A percentile compares a stretch with the other conserved stretches of the same genome.
Evolutionary conservation across 2,113 vertebrate species (phyloP).

Genomic region (Taurulus bubalis): DNA sequence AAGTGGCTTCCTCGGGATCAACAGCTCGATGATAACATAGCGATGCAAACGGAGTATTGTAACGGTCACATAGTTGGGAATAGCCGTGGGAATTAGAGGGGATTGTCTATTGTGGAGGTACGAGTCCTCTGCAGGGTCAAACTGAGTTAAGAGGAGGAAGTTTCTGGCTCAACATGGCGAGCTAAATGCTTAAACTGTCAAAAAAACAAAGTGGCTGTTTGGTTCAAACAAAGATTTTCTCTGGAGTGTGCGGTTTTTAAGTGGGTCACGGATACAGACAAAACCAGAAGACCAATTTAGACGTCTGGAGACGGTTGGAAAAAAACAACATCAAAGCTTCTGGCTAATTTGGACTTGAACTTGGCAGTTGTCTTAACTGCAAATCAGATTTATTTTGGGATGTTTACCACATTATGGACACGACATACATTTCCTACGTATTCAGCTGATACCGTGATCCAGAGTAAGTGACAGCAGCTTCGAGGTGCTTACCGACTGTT

Average conservation of each 20-base stretch:
- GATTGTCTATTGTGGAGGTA: background rate
- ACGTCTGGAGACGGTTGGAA: slow-evolving; percentile 7
- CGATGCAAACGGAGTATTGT: background rate
- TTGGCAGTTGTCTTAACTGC: background rate
- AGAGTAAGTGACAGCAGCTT: background rate
- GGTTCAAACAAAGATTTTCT: slow-evolving; percentile 5
- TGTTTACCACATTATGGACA: slow-evolving; percentile 5
- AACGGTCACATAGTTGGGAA: background rate
- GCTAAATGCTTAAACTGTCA: background rate
- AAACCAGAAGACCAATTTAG: slow-evolving; percentile 24
- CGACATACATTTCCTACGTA: no score
- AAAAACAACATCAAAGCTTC: slow-evolving; percentile 1
- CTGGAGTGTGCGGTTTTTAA: background rate
- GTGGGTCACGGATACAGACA: slow-evolving; percentile 29
- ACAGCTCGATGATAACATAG: background rate
- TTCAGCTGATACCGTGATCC: background rate
- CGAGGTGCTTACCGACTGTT: background rate
- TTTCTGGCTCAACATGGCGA: background rate
- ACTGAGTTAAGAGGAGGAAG: background rate
- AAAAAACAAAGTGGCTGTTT: background rate
- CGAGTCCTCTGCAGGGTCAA: no score
- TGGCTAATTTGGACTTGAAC: slow-evolving; percentile 3
- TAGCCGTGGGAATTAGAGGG: background rate
- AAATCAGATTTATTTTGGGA: slow-evolving; percentile 1
- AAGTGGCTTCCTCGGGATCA: background rate